A percentile compares a stretch with the other conserved stretches of the same genome.
Conservation (phyloP, 1,140 invertebrate genomes). For the Orchesella cincta region DNA sequence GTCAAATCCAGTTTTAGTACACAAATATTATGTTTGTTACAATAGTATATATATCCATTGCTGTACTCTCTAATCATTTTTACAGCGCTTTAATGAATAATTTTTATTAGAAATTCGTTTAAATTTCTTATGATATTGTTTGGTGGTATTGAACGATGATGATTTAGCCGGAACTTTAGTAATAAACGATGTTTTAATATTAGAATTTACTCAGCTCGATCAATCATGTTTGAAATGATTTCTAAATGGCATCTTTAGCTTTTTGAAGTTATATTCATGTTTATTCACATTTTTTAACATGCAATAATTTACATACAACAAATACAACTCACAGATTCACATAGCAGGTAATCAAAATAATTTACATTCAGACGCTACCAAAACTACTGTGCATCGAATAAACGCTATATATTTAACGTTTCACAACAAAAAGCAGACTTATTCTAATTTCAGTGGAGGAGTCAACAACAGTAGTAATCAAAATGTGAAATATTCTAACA, state of each 20-base stretch:
- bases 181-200: neutral
- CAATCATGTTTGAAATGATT: too few relatives aligned
- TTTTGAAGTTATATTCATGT: neutral
- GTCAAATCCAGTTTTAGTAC: too few relatives aligned
- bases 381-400: neutral
- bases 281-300: neutral
- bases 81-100: constrained; percentile 30
- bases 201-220: neutral
- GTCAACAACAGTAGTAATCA: too few relatives aligned
- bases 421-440: neutral
- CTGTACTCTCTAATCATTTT: constrained; percentile 24
- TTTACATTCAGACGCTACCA: constrained; percentile 5
- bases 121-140: neutral
- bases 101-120: neutral
- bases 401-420: neutral
- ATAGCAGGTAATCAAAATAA: constrained; percentile 17
- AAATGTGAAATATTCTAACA: too few relatives aligned
- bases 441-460: too few relatives aligned
- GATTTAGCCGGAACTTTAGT: too few relatives aligned
- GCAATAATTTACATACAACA: neutral
- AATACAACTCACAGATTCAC: neutral
- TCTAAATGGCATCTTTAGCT: too few relatives aligned
- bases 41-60: neutral
- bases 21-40: too few relatives aligned
- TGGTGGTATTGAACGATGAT: neutral